phyloP scores from a whole-genome alignment of 2,888 invertebrate species.

The Phengaris arion region DNA sequence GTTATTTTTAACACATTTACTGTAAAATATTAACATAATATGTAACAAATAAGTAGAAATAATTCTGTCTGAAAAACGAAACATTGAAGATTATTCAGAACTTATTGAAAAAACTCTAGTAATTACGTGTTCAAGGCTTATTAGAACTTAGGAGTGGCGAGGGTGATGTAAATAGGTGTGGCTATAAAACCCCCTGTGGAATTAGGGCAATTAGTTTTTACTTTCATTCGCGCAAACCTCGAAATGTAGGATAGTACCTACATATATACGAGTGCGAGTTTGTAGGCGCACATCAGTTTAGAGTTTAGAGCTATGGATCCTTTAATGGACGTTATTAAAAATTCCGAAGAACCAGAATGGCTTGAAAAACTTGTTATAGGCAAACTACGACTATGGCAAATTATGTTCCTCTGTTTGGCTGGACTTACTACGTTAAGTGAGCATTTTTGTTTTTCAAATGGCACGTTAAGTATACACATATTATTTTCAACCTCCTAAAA shows the following conservation, averaged over 20 bases:
- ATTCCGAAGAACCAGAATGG: slow-evolving; percentile 82
- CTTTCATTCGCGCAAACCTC: slow-evolving; percentile 22
- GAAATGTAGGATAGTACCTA: not conserved
- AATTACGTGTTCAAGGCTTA: slow-evolving; percentile 36
- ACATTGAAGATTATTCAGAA: not conserved
- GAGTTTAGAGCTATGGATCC: slow-evolving; percentile 54
- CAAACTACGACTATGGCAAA: slow-evolving; percentile 89
- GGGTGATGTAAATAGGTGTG: slow-evolving; percentile 64
- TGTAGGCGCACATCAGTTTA: slow-evolving; percentile 31
- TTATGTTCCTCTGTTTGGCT: slow-evolving; percentile 85
- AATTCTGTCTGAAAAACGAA: not conserved
- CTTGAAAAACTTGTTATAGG: slow-evolving; percentile 84
- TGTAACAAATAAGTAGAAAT: not conserved
- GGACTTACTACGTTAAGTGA: slow-evolving; percentile 82
- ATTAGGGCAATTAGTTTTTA: slow-evolving; percentile 65
- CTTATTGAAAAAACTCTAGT: not conserved
- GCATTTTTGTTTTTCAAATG: slow-evolving; percentile 41
- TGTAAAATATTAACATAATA: not conserved
- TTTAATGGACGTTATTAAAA: slow-evolving; percentile 66
- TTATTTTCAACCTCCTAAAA: too few species aligned
- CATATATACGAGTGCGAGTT: slow-evolving; percentile 29
- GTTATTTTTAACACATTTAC: not conserved
- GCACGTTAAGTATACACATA: too few species aligned
- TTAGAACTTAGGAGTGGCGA: slow-evolving; percentile 48
- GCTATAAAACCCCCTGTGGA: slow-evolving; percentile 66